These are phyloP conservation scores for Chiloscyllium punctatum DNA, from an alignment of 2,797 vertebrate genomes.

Conservation along the genomic window DNA sequence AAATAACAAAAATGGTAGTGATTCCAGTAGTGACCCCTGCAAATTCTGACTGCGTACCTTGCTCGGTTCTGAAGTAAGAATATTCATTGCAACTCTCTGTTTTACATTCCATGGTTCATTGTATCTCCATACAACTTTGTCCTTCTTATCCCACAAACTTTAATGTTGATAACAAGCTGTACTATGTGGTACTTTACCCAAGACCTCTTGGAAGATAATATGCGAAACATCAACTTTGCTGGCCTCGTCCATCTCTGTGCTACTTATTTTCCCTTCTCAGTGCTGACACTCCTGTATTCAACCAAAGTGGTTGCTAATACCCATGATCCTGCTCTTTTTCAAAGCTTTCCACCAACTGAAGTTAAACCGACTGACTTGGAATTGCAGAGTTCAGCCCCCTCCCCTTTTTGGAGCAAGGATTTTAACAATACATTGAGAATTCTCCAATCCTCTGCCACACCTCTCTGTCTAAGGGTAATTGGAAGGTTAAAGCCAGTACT, in stretches of 20 bases:
- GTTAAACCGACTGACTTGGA: too few relatives aligned
- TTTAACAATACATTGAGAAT: not conserved
- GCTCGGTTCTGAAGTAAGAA: not conserved
- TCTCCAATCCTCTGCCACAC: not conserved
- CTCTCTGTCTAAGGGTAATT: not conserved
- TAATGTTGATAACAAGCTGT: not conserved
- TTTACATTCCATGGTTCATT: not conserved
- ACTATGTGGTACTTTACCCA: not conserved
- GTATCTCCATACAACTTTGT: not conserved
- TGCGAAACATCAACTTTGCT: too few relatives aligned
- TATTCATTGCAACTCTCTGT: not conserved
- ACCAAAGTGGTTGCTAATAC: not conserved
- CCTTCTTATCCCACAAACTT: not conserved
- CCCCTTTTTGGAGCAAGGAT: too few relatives aligned
- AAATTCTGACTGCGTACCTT: not conserved
- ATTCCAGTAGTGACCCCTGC: not conserved
- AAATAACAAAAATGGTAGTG: not conserved
- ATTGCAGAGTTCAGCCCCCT: not conserved
- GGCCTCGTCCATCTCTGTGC: too few relatives aligned
- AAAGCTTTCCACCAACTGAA: not conserved
- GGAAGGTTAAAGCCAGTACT: not conserved
- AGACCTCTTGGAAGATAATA: not conserved
- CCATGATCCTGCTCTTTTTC: not conserved
- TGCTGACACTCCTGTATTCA: too few relatives aligned
- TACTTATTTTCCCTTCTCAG: too few relatives aligned